phyloP scores from a whole-genome alignment of 2,113 vertebrate genomes.

The Corvus hawaiiensis region DNA sequence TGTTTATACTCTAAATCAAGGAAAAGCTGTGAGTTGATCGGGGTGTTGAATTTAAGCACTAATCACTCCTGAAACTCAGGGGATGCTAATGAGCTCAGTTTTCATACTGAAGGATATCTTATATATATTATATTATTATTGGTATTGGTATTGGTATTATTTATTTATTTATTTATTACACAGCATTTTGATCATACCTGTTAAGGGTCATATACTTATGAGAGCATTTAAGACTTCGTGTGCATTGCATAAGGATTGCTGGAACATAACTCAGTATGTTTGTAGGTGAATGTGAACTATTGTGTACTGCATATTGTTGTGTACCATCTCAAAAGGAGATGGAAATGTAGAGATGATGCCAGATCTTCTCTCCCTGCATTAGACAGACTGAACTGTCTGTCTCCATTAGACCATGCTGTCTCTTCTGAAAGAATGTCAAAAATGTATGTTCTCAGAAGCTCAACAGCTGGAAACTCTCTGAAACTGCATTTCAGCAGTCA shows the following conservation, averaged over 20 bases:
- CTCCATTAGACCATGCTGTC: neutral
- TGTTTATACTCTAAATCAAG: neutral
- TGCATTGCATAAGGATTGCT: neutral
- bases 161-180: neutral
- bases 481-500: neutral
- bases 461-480: neutral
- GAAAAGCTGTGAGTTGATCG: neutral
- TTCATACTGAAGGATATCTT: neutral
- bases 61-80: neutral
- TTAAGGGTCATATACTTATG: neutral
- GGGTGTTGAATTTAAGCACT: neutral
- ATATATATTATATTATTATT: too few relatives aligned
- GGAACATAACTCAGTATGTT: neutral
- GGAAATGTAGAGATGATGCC: neutral
- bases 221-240: neutral
- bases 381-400: neutral
- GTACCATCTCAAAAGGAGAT: neutral
- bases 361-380: neutral
- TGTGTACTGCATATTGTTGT: neutral
- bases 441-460: neutral
- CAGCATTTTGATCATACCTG: neutral
- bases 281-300: neutral
- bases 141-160: neutral
- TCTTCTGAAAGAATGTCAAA: neutral
- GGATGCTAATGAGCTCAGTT: neutral